These are phyloP conservation scores for Dasyurus viverrinus DNA, from an alignment of 2,113 vertebrate genomes.

Conservation along the genomic window DNA sequence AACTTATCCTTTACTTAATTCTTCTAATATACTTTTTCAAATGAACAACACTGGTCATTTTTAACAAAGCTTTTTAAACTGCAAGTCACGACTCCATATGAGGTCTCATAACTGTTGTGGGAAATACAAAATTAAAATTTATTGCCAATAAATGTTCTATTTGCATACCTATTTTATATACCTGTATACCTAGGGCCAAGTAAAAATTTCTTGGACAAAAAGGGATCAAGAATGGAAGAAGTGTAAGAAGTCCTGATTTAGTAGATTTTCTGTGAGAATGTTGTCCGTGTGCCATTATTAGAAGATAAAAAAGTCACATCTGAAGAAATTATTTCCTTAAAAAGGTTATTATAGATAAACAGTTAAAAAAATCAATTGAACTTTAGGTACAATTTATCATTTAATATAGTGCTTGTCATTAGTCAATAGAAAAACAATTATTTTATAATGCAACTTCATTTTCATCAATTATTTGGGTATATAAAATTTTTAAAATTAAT, in stretches of 20 bases:
- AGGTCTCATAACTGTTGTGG: no score
- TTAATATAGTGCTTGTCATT: not conserved
- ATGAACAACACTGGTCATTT: not conserved
- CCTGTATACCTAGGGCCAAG: no score
- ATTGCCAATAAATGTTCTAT: no score
- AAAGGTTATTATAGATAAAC: conserved; percentile 46
- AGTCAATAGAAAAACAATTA: not conserved
- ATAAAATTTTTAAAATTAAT: not conserved
- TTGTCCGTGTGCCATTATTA: no score
- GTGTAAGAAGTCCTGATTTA: not conserved
- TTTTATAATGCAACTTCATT: not conserved
- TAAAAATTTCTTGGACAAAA: no score
- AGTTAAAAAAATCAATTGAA: conserved; percentile 26
- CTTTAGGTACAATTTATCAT: conserved; percentile 30
- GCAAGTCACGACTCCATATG: no score
- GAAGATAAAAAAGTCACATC: not conserved
- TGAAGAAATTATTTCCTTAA: not conserved
- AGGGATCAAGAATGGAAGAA: no score
- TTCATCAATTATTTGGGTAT: not conserved
- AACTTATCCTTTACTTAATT: no score
- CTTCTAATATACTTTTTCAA: not conserved
- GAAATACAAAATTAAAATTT: no score
- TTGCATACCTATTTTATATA: no score
- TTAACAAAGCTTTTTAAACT: no score
- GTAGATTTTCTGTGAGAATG: not conserved